phyloP scores from a whole-genome alignment of 2,113 vertebrate species.

The Tragelaphus buxtoni region DNA sequence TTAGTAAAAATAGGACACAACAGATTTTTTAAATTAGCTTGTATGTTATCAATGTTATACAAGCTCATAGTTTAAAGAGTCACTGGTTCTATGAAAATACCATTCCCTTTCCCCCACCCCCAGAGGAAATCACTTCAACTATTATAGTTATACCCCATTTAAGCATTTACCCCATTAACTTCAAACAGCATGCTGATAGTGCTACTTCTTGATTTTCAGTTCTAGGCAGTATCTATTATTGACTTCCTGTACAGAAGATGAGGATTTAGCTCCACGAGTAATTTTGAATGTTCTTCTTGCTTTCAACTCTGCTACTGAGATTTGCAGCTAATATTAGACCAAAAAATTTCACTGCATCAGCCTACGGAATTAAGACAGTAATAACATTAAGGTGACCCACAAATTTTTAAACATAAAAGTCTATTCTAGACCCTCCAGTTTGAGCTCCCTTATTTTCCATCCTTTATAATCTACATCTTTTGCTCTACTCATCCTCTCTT shows the following conservation, averaged over 20 bases:
- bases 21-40: background rate
- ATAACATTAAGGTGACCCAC: conserved; percentile 20
- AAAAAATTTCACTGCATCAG: background rate
- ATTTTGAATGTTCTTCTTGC: background rate
- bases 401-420: background rate
- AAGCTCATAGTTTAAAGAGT: background rate
- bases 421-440: background rate
- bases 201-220: conserved; percentile 1
- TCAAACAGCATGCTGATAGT: background rate
- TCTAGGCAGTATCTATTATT: background rate
- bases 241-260: background rate
- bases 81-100: background rate
- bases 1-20: background rate
- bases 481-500: background rate
- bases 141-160: background rate
- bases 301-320: background rate
- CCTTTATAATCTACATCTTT: background rate
- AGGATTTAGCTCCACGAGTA: background rate
- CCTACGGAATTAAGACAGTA: conserved; percentile 21
- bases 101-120: background rate
- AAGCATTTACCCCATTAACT: background rate
- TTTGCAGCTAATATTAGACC: background rate
- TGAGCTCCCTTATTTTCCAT: background rate
- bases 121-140: background rate
- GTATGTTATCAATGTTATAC: background rate